Conservation (phyloP, 2,797 vertebrate species). For the Bradypodion pumilum region DNA sequence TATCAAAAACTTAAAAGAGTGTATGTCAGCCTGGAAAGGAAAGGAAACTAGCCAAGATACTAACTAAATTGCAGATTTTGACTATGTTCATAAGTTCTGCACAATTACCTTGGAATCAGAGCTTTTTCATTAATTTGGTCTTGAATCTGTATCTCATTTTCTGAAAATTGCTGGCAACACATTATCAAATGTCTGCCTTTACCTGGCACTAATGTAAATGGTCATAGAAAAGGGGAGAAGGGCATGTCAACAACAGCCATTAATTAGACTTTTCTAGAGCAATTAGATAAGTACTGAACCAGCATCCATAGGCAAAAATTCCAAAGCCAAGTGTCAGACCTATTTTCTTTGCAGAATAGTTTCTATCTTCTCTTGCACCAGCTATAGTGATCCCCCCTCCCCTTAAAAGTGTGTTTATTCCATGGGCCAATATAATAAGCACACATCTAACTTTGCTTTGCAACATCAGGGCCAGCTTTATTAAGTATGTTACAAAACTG, state of each 20-base stretch:
- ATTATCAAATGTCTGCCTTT: neutral
- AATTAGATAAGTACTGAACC: fast-evolving
- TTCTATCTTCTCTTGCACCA: neutral
- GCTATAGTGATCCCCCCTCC: neutral
- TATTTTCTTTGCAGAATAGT: neutral
- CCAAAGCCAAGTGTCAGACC: neutral
- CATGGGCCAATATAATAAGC: slow-evolving; percentile 5
- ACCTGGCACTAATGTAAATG: neutral
- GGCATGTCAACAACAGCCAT: neutral
- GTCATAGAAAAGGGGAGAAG: neutral
- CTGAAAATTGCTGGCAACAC: neutral
- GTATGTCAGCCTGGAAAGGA: neutral
- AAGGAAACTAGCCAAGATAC: slow-evolving; percentile 4
- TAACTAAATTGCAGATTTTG: neutral
- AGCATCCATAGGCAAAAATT: neutral
- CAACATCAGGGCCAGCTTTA: neutral
- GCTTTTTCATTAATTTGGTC: neutral
- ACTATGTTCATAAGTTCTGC: neutral
- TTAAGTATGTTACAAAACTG: neutral
- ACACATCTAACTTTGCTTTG: slow-evolving; percentile 17
- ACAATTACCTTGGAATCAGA: neutral
- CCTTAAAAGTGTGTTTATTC: neutral
- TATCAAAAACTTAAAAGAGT: neutral
- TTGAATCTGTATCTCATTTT: neutral
- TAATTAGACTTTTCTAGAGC: neutral